phyloP scores from a whole-genome alignment of 2,888 invertebrate species.

The Coremacera marginata region DNA sequence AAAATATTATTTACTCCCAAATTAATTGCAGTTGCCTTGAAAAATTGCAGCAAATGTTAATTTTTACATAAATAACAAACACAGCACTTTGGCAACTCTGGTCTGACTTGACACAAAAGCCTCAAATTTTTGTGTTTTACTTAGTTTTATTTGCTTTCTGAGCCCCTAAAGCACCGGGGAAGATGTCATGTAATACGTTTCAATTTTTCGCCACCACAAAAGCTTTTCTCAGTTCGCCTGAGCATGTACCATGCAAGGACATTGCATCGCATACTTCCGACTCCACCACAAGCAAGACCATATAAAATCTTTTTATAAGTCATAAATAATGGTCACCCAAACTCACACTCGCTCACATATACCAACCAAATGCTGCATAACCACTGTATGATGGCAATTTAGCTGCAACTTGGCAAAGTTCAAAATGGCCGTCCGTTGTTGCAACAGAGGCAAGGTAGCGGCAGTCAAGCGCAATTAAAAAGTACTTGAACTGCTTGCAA shows the following conservation, averaged over 20 bases:
- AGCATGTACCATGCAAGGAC: background rate
- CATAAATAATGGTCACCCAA: constrained; percentile 37
- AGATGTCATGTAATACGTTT: constrained; percentile 29
- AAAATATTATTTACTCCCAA: no score
- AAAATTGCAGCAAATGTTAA: no score
- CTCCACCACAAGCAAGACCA: background rate
- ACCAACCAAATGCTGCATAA: constrained; percentile 10
- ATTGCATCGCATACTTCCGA: background rate
- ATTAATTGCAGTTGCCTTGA: no score
- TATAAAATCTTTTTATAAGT: constrained; percentile 33
- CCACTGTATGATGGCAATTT: constrained; percentile 18
- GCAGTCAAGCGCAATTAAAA: constrained; percentile 49
- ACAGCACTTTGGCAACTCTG: constrained; percentile 23
- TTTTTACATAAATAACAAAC: no score
- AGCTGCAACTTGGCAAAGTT: constrained; percentile 43
- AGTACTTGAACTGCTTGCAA: constrained; percentile 52
- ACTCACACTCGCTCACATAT: constrained; percentile 35
- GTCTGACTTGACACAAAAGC: background rate
- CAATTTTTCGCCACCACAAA: constrained; percentile 30
- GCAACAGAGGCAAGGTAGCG: constrained; percentile 5
- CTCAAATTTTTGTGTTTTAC: background rate
- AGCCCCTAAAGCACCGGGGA: background rate
- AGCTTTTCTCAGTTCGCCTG: background rate
- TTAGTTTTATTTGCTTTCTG: background rate
- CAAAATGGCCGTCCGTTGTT: constrained; percentile 50